Percentiles rank a stretch among this genome's conserved stretches.
phyloP scores from a whole-genome alignment of 2,797 vertebrate species.

The Myoxocephalus aenaeus region DNA sequence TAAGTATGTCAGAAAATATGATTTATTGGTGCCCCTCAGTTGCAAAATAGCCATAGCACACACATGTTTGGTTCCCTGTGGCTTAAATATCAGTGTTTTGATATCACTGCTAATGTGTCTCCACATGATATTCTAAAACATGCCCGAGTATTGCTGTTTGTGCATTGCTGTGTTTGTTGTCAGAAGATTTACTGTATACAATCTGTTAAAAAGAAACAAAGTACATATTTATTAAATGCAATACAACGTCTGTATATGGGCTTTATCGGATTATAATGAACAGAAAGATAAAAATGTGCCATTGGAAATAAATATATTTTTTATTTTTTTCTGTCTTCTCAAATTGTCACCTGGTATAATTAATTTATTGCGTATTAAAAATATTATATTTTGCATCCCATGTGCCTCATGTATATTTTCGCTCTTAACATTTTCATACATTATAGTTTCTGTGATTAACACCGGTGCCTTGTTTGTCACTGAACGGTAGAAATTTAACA shows the following conservation, averaged over 20 bases:
- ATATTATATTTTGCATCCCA: slow-evolving; percentile 82
- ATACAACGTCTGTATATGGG: slow-evolving; percentile 75
- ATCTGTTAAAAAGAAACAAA: slow-evolving; percentile 63
- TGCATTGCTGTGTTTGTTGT: slow-evolving; percentile 74
- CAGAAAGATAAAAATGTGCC: slow-evolving; percentile 54
- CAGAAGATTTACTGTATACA: slow-evolving; percentile 68
- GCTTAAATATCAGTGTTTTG: slow-evolving; percentile 66
- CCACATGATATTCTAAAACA: slow-evolving; percentile 59
- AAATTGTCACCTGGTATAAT: slow-evolving; percentile 74
- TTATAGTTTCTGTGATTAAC: neutral
- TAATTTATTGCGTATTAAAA: slow-evolving; percentile 84
- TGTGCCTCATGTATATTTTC: slow-evolving; percentile 49
- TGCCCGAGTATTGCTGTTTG: slow-evolving; percentile 69
- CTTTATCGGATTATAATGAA: slow-evolving; percentile 64
- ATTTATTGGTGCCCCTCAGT: slow-evolving; percentile 28
- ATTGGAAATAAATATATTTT: slow-evolving; percentile 73
- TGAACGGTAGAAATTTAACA: neutral
- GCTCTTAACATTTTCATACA: neutral
- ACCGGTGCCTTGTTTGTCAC: neutral
- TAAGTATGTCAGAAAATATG: slow-evolving; percentile 10
- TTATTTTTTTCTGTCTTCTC: slow-evolving; percentile 78
- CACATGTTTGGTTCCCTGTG: slow-evolving; percentile 53
- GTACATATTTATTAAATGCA: slow-evolving; percentile 77
- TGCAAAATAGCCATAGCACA: slow-evolving; percentile 50
- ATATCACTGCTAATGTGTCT: slow-evolving; percentile 64